Conservation (phyloP, 2,888 invertebrate species). For the Noctua janthina region DNA sequence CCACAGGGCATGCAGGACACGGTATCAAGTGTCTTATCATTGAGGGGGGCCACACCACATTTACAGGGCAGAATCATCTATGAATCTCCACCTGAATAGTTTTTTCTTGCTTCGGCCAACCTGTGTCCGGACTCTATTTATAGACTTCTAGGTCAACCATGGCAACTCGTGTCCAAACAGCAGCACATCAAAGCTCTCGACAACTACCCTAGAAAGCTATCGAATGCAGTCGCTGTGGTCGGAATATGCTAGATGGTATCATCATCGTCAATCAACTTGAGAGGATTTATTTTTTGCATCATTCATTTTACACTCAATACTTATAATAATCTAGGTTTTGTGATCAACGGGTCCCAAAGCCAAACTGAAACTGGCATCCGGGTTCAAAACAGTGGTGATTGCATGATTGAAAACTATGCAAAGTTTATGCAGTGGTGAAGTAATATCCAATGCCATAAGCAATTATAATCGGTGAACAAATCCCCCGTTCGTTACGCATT, state of each 20-base stretch:
- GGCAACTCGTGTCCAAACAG: not conserved
- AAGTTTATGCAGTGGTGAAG: slow-evolving; percentile 2
- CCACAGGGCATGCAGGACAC: too few species aligned
- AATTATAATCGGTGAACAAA: slow-evolving; percentile 41
- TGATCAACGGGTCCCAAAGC: not conserved
- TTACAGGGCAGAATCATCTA: too few species aligned
- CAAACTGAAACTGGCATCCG: not conserved
- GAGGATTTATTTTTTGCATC: not conserved
- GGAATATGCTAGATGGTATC: not conserved
- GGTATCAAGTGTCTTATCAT: too few species aligned
- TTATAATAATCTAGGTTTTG: not conserved
- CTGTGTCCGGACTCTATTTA: too few species aligned
- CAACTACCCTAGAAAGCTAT: not conserved
- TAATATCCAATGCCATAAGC: slow-evolving; percentile 6
- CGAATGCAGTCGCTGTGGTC: not conserved
- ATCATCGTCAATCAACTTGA: not conserved
- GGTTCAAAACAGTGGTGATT: not conserved
- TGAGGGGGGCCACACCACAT: too few species aligned
- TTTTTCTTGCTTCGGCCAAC: too few species aligned
- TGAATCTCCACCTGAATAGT: too few species aligned
- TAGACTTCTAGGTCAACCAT: too few species aligned
- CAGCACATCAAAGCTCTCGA: not conserved
- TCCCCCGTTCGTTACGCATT: slow-evolving; percentile 30
- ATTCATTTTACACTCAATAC: not conserved
- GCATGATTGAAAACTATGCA: not conserved